phyloP scores from a whole-genome alignment of 2,888 invertebrate species.

The Rhyacophila evoluta region DNA sequence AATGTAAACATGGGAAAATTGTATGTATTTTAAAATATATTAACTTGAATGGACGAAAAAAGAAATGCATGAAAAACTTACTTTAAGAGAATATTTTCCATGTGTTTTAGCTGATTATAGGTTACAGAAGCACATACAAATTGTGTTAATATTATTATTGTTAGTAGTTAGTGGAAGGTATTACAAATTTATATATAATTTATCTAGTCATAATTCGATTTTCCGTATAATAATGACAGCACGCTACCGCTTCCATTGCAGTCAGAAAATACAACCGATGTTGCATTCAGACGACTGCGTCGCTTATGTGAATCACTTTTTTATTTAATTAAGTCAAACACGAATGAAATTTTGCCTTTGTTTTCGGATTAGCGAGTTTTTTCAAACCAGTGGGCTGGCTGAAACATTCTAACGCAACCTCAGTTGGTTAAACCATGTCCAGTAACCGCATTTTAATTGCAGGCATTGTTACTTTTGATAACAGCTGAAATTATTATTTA shows the following conservation, averaged over 20 bases:
- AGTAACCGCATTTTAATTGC: conserved; percentile 19
- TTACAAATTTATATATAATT: too few species aligned
- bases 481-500: not conserved
- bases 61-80: too few species aligned
- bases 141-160: too few species aligned
- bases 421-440: not conserved
- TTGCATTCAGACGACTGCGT: conserved; percentile 33
- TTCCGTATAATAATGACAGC: not conserved
- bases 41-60: too few species aligned
- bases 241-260: not conserved
- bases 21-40: too few species aligned
- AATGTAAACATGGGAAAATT: too few species aligned
- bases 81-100: too few species aligned
- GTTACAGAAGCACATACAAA: too few species aligned
- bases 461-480: not conserved
- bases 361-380: conserved; percentile 35
- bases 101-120: too few species aligned
- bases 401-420: conserved; percentile 11
- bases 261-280: conserved; percentile 30
- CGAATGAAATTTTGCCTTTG: conserved; percentile 34
- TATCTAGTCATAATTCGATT: too few species aligned
- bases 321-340: conserved; percentile 40
- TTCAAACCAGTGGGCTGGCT: conserved; percentile 34
- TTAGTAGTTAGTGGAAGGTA: too few species aligned
- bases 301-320: conserved; percentile 38